phyloP scores from a whole-genome alignment of 2,113 vertebrate species.

The Engraulis encrasicolus region DNA sequence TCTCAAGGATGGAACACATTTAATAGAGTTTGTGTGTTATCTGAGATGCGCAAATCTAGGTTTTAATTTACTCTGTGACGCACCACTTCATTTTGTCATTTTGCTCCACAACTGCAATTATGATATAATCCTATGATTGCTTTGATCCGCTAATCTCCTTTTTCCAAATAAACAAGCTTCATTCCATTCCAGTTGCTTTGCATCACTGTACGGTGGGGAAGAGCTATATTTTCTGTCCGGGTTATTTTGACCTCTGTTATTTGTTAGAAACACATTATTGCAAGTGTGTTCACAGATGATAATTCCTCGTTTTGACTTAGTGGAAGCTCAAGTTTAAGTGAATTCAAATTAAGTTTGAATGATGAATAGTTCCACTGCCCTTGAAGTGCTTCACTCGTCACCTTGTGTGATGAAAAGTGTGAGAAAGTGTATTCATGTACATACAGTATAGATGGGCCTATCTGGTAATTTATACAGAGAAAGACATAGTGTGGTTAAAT shows the following conservation, averaged over 20 bases:
- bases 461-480: too few relatives aligned
- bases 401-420: too few relatives aligned
- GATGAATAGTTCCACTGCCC: neutral
- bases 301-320: neutral
- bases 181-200: neutral
- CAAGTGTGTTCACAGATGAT: neutral
- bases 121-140: constrained; percentile 14
- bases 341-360: neutral
- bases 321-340: neutral
- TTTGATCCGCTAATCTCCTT: constrained; percentile 10
- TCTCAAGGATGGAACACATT: neutral
- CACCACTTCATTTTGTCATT: neutral
- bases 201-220: neutral
- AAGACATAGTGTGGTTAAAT: too few relatives aligned
- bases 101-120: neutral
- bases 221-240: neutral
- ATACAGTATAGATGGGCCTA: too few relatives aligned
- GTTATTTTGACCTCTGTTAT: neutral
- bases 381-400: too few relatives aligned
- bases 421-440: too few relatives aligned
- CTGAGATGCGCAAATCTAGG: neutral
- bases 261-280: neutral
- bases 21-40: neutral
- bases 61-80: constrained; percentile 11
- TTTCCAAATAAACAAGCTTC: neutral